phyloP scores from a whole-genome alignment of 1,140 invertebrate species.

The Drosophila carrolli region DNA sequence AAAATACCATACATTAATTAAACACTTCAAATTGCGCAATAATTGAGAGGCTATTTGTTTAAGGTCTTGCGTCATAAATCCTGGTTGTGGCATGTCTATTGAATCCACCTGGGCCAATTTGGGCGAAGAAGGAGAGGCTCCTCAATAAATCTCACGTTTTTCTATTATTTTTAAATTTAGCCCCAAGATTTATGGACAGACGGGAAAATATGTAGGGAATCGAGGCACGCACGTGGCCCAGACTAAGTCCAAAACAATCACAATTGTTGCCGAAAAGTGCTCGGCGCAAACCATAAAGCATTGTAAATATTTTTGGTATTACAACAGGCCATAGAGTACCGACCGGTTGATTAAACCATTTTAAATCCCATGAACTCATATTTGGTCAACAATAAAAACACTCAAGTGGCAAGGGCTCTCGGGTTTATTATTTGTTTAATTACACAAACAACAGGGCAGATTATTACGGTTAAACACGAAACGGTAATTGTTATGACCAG shows the following conservation, averaged over 20 bases:
- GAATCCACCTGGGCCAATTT: slow-evolving; percentile 27
- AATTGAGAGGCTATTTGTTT: slow-evolving; percentile 53
- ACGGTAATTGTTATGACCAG: slow-evolving; percentile 77
- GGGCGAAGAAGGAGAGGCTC: not conserved
- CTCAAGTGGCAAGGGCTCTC: slow-evolving; percentile 51
- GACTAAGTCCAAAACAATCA: slow-evolving; percentile 20
- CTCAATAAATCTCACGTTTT: slow-evolving; percentile 53
- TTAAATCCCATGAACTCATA: slow-evolving; percentile 67
- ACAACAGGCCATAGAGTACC: not conserved
- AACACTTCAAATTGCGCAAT: slow-evolving; percentile 57
- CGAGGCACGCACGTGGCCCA: slow-evolving; percentile 46
- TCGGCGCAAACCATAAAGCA: slow-evolving; percentile 44
- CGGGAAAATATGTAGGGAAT: slow-evolving; percentile 30
- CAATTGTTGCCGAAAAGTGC: slow-evolving; percentile 8
- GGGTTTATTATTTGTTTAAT: slow-evolving; percentile 78
- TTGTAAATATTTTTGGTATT: slow-evolving; percentile 54
- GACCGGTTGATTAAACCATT: slow-evolving; percentile 71
- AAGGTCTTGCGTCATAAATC: slow-evolving; percentile 17
- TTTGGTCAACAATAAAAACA: slow-evolving; percentile 59
- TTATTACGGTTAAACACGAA: slow-evolving; percentile 82
- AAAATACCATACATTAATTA: slow-evolving; percentile 58
- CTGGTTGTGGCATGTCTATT: slow-evolving; percentile 38
- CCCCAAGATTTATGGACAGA: slow-evolving; percentile 47
- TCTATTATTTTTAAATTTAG: slow-evolving; percentile 52
- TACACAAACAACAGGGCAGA: slow-evolving; percentile 79